These are phyloP conservation scores for Perognathus longimembris DNA, from an alignment of 2,113 vertebrate genomes.

Conservation along the genomic window DNA sequence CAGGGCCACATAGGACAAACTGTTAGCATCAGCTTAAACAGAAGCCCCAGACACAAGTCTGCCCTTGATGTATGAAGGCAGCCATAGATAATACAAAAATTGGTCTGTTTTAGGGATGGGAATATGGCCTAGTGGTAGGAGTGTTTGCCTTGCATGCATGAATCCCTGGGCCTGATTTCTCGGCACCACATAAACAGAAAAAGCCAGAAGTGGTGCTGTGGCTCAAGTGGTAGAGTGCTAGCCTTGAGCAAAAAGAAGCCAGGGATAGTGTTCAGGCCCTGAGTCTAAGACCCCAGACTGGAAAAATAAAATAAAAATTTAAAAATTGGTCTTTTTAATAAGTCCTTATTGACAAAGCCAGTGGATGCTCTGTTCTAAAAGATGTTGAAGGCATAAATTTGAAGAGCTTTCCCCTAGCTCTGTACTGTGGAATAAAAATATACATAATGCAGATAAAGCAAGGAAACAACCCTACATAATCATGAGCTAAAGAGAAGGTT, in stretches of 20 bases:
- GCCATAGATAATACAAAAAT: neutral
- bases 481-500: neutral
- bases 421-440: neutral
- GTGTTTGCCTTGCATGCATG: too few species aligned
- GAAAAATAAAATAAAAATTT: neutral
- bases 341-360: constrained; percentile 25
- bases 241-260: too few species aligned
- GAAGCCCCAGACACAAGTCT: neutral
- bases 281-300: too few species aligned
- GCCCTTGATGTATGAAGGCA: neutral
- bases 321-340: too few species aligned
- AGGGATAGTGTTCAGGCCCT: too few species aligned
- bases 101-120: neutral
- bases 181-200: too few species aligned
- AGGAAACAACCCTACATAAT: neutral
- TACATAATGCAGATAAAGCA: neutral
- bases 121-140: too few species aligned
- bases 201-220: too few species aligned
- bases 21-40: neutral
- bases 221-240: too few species aligned
- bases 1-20: neutral
- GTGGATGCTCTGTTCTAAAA: neutral
- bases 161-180: too few species aligned
- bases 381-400: neutral
- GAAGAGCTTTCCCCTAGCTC: neutral